Evolutionary conservation across 2,797 vertebrate genomes (phyloP).

Genomic region (Chanos chanos): DNA sequence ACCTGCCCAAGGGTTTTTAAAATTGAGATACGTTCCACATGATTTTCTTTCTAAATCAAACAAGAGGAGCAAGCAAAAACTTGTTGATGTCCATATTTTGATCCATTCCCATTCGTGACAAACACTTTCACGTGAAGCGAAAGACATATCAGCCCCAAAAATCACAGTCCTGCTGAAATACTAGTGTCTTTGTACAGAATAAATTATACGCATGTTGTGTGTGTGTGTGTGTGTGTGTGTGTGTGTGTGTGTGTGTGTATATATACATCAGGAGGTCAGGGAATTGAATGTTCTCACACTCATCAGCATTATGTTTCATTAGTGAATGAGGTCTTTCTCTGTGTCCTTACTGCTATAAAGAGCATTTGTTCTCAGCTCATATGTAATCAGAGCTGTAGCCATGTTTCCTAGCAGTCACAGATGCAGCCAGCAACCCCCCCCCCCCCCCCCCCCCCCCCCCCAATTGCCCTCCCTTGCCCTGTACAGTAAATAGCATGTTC

Average conservation of each 20-base stretch:
- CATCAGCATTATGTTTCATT: conserved; percentile 31
- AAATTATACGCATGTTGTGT: neutral
- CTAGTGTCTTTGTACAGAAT: neutral
- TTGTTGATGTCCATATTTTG: too few relatives aligned
- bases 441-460: neutral
- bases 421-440: neutral
- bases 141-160: too few relatives aligned
- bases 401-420: conserved; percentile 14
- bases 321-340: conserved; percentile 34
- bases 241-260: neutral
- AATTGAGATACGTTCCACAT: too few relatives aligned
- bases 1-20: too few relatives aligned
- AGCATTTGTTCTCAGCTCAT: conserved; percentile 30
- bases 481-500: conserved; percentile 21
- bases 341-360: conserved; percentile 22
- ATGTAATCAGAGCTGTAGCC: conserved; percentile 24
- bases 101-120: too few relatives aligned
- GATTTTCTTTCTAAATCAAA: too few relatives aligned
- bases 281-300: conserved; percentile 18
- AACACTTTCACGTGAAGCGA: too few relatives aligned
- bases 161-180: neutral
- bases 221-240: neutral
- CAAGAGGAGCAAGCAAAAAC: too few relatives aligned
- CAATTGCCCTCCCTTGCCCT: conserved; percentile 2
- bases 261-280: neutral